These are phyloP conservation scores for Sardina pilchardus DNA, from an alignment of 2,113 vertebrate genomes.

Conservation along the genomic window DNA sequence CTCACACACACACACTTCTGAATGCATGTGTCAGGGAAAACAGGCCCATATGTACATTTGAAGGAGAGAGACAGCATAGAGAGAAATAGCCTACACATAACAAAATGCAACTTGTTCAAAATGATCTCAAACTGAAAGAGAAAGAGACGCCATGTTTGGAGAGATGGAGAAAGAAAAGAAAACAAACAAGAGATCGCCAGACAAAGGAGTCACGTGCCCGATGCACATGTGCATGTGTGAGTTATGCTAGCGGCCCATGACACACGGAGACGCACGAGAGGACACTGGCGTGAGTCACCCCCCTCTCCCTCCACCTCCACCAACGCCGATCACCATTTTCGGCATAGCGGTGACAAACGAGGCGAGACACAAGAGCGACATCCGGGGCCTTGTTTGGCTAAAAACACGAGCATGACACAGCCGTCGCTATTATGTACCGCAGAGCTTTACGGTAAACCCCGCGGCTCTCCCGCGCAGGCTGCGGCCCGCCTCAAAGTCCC, in stretches of 20 bases:
- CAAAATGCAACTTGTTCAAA: no score
- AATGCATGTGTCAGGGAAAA: neutral
- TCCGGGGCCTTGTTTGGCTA: conserved; percentile 1
- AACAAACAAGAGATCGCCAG: neutral
- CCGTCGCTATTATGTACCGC: neutral
- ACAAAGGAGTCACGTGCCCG: neutral
- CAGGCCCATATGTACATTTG: neutral
- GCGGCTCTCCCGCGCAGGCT: neutral
- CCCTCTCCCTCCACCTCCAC: neutral
- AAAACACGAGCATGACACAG: neutral
- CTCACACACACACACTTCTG: neutral
- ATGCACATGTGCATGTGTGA: neutral
- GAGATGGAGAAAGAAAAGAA: neutral
- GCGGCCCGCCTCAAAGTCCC: neutral
- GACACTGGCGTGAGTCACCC: neutral
- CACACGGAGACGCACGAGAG: neutral
- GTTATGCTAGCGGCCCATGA: neutral
- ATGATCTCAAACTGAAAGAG: neutral
- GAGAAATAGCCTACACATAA: neutral
- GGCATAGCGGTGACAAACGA: neutral
- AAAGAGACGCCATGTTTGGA: neutral
- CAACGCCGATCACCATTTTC: neutral
- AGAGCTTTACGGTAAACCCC: conserved; percentile 8
- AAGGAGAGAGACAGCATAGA: neutral
- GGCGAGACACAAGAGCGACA: neutral